These are phyloP conservation scores for Hippocampus barbouri DNA, from an alignment of 2,113 vertebrate genomes.

Conservation along the genomic window DNA sequence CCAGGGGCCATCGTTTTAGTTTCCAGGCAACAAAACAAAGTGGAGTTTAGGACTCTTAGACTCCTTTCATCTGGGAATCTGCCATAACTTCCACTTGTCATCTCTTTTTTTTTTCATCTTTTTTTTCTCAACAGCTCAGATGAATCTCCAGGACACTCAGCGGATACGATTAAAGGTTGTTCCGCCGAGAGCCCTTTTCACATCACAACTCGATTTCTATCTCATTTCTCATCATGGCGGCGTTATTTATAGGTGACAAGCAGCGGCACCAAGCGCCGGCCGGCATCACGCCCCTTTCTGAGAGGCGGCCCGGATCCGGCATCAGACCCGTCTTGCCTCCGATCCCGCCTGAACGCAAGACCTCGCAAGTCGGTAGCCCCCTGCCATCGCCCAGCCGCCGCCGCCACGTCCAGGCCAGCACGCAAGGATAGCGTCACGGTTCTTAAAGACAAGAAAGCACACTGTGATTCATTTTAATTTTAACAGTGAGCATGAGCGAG, in stretches of 20 bases:
- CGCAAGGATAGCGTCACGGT: slow-evolving; percentile 2
- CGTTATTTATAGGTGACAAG: neutral
- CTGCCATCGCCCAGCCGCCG: slow-evolving; percentile 14
- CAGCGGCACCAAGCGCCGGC: slow-evolving; percentile 38
- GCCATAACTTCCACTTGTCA: neutral
- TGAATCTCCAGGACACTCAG: slow-evolving; percentile 29
- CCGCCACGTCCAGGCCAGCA: neutral
- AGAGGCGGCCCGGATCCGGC: slow-evolving; percentile 61
- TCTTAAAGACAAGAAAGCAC: neutral
- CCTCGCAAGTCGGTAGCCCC: slow-evolving; percentile 27
- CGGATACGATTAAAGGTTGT: neutral
- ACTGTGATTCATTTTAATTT: too few relatives aligned
- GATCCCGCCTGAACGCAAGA: slow-evolving; percentile 73
- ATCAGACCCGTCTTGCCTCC: slow-evolving; percentile 79
- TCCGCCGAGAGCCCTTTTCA: neutral
- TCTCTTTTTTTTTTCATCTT: neutral
- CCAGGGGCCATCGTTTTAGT: neutral
- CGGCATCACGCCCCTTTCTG: neutral
- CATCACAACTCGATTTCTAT: neutral
- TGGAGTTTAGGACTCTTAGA: neutral
- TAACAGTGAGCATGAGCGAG: too few relatives aligned
- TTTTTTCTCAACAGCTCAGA: slow-evolving; percentile 44
- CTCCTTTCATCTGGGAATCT: slow-evolving; percentile 6
- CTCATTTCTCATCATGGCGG: neutral
- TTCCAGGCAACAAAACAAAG: neutral